These are phyloP conservation scores for Anguilla japonica DNA, from an alignment of 2,113 vertebrate genomes.

Conservation along the genomic window DNA sequence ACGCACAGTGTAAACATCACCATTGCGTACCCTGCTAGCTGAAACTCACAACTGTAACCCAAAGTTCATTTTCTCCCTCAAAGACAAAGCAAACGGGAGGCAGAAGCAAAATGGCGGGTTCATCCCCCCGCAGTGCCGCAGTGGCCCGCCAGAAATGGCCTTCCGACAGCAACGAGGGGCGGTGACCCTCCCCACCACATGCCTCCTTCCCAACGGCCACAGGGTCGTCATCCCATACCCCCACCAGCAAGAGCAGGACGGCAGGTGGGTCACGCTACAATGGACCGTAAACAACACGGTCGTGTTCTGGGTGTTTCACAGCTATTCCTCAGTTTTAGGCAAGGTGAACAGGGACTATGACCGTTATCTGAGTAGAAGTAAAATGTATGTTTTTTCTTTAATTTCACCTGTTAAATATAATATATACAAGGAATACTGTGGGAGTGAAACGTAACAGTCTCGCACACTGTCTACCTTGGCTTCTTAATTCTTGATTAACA, in stretches of 20 bases:
- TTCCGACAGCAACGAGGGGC: slow-evolving; percentile 61
- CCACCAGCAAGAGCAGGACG: slow-evolving; percentile 35
- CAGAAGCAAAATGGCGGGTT: slow-evolving; percentile 55
- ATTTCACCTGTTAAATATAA: not conserved
- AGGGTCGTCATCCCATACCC: slow-evolving; percentile 43
- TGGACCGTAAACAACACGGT: not conserved
- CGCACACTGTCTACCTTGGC: not conserved
- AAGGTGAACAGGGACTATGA: not conserved
- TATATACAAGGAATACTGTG: not conserved
- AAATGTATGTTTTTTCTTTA: not conserved
- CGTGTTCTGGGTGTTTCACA: not conserved
- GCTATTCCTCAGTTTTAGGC: not conserved
- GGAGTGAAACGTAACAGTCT: not conserved
- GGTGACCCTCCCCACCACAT: slow-evolving; percentile 54
- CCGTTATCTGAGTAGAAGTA: not conserved
- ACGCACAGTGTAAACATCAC: not conserved
- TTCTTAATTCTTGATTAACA: not conserved
- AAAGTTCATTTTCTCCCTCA: slow-evolving; percentile 46
- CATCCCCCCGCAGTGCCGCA: slow-evolving; percentile 50
- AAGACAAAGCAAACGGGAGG: slow-evolving; percentile 68
- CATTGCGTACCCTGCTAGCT: not conserved
- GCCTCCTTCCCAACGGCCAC: slow-evolving; percentile 54
- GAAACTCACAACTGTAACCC: not conserved
- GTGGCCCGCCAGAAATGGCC: slow-evolving; percentile 60
- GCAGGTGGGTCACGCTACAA: slow-evolving; percentile 41